Evolutionary conservation across 2,113 vertebrate species (phyloP).

Genomic region (Plestiodon gilberti): DNA sequence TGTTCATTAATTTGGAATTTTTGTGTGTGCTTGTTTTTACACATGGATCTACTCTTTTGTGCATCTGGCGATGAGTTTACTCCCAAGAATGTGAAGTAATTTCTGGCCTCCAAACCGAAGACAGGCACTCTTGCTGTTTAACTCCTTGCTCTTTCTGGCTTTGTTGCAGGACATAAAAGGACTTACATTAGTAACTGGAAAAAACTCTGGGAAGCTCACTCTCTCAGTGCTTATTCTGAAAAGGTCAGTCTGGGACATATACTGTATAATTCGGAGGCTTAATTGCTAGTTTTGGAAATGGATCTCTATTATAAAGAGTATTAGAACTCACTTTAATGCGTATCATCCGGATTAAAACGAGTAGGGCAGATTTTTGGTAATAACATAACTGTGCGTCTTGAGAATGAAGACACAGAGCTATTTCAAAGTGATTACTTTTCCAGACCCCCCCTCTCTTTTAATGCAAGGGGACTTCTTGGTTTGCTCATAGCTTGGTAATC

Average conservation of each 20-base stretch:
- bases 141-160: constrained; percentile 59
- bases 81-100: constrained; percentile 77
- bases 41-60: constrained; percentile 65
- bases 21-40: constrained; percentile 60
- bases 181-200: constrained; percentile 18
- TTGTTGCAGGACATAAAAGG: background rate
- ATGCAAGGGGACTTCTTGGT: constrained; percentile 27
- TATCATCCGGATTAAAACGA: constrained; percentile 23
- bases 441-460: background rate
- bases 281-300: background rate
- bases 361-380: constrained; percentile 25
- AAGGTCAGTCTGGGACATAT: constrained; percentile 5
- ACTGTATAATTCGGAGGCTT: background rate
- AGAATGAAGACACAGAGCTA: background rate
- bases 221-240: constrained; percentile 17
- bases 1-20: constrained; percentile 48
- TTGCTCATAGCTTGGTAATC: constrained; percentile 13
- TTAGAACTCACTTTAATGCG: constrained; percentile 28
- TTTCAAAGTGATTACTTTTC: constrained; percentile 19
- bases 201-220: background rate
- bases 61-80: constrained; percentile 76
- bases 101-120: constrained; percentile 67
- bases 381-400: background rate
- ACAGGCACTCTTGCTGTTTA: constrained; percentile 59
- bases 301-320: background rate